Evolutionary conservation across 37 sponge, comb jelly and placozoan species (phyloP).

Genomic region (Tethya wilhelma): DNA sequence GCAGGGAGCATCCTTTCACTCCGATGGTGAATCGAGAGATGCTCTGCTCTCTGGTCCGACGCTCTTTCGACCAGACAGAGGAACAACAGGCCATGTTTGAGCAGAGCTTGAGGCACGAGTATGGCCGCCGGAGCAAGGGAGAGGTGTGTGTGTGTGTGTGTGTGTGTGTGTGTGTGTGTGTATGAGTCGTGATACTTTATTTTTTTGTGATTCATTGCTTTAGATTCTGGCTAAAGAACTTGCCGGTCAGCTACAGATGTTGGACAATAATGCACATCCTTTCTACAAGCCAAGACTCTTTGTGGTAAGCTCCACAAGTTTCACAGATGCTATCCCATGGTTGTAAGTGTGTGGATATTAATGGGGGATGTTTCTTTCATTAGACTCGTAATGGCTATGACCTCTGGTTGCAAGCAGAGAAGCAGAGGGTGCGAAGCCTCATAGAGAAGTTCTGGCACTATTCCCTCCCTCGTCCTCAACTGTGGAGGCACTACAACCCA

Average conservation of each 20-base stretch:
- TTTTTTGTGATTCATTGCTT: neutral
- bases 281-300: slow-evolving; percentile 81
- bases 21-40: slow-evolving; percentile 77
- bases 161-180: neutral
- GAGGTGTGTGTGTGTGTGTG: slow-evolving; percentile 52
- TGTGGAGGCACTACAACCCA: slow-evolving; percentile 59
- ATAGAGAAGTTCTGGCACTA: slow-evolving; percentile 88
- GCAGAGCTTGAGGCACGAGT: slow-evolving; percentile 62
- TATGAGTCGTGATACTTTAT: neutral
- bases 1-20: slow-evolving; percentile 68
- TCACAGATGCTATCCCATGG: neutral
- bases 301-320: slow-evolving; percentile 56
- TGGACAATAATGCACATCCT: slow-evolving; percentile 85
- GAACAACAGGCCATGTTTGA: slow-evolving; percentile 76
- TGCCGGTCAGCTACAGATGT: slow-evolving; percentile 60
- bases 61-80: slow-evolving; percentile 70
- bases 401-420: slow-evolving; percentile 81
- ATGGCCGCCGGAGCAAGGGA: slow-evolving; percentile 75
- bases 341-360: neutral
- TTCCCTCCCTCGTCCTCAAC: slow-evolving; percentile 70
- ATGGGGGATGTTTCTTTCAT: neutral
- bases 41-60: slow-evolving; percentile 68
- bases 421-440: slow-evolving; percentile 52
- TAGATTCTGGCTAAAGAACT: slow-evolving; percentile 80
- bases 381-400: slow-evolving; percentile 86